Evolutionary conservation across 2,888 invertebrate genomes (phyloP), one percentile per base, ranked within the genome.

Genomic region (Scaptodrosophila latifasciaeformis): DNA sequence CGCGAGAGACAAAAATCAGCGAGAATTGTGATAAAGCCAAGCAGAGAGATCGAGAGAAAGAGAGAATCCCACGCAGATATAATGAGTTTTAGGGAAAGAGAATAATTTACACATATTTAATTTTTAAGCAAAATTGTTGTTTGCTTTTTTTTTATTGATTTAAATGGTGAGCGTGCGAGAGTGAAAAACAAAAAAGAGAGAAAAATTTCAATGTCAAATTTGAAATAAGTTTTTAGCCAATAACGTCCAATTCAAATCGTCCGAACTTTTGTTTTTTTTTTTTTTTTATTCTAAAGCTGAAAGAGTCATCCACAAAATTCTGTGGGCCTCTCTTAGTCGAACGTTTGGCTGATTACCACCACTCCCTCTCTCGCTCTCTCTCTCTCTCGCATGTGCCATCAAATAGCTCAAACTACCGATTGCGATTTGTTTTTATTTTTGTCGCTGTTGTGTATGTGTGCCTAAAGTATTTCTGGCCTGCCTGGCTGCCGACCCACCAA

Each of bases 161-260:
- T n/a, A 15, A 13, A 12, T 12, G 15, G 34, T 9, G 34, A 1
- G 34, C 6, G 12, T 6, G 34, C 34, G 6, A 34, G 34, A 34
- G 34, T 6, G 34, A 7, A 1, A 34, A 15, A 34, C 4, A 19
- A 34, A 35, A 35, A n/a, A n/a, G n/a, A n/a, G n/a, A n/a, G 43
- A 42, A 57, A 74, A 68, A 76, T 81, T 76, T 76, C 76, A 76
- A 76, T 76, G 76, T 76, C 76, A 76, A 81, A 76, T 79, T 79
- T 81, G 62, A 65, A 78, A 78, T 81, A 65, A 70, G 47, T 43
- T 49, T 44, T 7, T 24, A 74, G 77, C 59, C 80, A 79, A 79
- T 68, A 72, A n/a, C n/a, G n/a, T n/a, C n/a, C n/a, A n/a, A n/a
- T n/a, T n/a, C n/a, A n/a, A n/a, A n/a, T n/a, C n/a, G n/a, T n/a